phyloP scores from a whole-genome alignment of 2,113 vertebrate species.

The Lepus europaeus region DNA sequence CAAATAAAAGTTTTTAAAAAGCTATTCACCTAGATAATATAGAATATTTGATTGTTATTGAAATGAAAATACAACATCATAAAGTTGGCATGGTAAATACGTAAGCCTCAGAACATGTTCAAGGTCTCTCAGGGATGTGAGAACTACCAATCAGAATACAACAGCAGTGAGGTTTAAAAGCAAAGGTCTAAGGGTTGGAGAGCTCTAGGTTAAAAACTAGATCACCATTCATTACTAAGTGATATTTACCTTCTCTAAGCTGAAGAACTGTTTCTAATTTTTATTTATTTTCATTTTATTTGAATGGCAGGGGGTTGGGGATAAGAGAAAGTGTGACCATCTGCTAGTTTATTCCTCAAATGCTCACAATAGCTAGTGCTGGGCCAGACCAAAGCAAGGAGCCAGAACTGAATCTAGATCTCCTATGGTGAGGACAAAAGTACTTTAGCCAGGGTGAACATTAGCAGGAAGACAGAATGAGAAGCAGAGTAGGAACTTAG shows the following conservation, averaged over 20 bases:
- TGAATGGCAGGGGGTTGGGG: too few species aligned
- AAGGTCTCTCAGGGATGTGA: not conserved
- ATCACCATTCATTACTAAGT: not conserved
- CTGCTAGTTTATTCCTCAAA: too few species aligned
- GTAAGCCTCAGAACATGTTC: not conserved
- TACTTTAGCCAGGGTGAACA: too few species aligned
- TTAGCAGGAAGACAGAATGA: too few species aligned
- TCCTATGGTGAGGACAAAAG: too few species aligned
- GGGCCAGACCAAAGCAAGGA: too few species aligned
- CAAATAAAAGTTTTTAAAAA: too few species aligned
- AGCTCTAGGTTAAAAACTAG: not conserved
- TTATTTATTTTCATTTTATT: too few species aligned
- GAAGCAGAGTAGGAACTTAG: too few species aligned
- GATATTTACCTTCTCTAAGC: not conserved
- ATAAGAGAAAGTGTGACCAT: too few species aligned
- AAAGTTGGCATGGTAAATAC: not conserved
- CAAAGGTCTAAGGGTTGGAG: not conserved
- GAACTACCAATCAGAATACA: not conserved
- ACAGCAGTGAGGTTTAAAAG: not conserved
- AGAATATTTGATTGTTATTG: not conserved
- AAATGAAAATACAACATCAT: conserved; percentile 44
- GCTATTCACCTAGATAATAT: not conserved
- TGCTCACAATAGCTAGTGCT: too few species aligned
- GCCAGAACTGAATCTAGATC: too few species aligned
- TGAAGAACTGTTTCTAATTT: not conserved